phyloP scores from a whole-genome alignment of 2,888 invertebrate species.

The Isotomurus palustris region DNA sequence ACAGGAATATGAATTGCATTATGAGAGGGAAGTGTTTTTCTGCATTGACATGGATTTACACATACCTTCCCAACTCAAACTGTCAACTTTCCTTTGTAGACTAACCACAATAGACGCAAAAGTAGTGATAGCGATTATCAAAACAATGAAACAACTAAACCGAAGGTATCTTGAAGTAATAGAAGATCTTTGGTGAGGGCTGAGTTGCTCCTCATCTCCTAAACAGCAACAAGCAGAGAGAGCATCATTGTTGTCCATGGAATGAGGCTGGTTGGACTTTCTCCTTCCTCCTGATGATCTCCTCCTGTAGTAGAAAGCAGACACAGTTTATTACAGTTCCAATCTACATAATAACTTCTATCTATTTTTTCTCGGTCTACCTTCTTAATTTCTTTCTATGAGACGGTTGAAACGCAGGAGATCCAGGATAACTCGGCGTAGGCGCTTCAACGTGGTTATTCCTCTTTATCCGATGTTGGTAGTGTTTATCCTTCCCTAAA shows the following conservation, averaged over 20 bases:
- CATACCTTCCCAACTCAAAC: conserved; percentile 20
- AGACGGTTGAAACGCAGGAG: conserved; percentile 11
- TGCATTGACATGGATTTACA: background rate
- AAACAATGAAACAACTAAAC: conserved; percentile 20
- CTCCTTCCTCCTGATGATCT: conserved; percentile 23
- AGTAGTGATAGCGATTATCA: conserved; percentile 17
- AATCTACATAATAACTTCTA: too few relatives aligned
- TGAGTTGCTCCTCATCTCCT: conserved; percentile 17
- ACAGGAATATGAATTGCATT: background rate
- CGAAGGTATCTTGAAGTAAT: conserved; percentile 19
- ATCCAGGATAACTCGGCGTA: background rate
- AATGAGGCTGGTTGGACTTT: conserved; percentile 7
- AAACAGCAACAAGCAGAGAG: conserved; percentile 26
- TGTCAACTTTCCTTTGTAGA: conserved; percentile 24
- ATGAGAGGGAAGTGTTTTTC: background rate
- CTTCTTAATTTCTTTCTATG: conserved; percentile 25
- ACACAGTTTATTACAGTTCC: too few relatives aligned
- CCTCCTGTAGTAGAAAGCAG: conserved; percentile 20
- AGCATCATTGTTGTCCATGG: conserved; percentile 8
- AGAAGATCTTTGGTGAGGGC: background rate
- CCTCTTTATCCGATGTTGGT: background rate
- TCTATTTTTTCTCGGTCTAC: too few relatives aligned
- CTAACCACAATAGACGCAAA: conserved; percentile 24
- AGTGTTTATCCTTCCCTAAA: background rate
- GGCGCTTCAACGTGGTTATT: background rate